phyloP scores from a whole-genome alignment of 1,140 invertebrate genomes.

The Charaxes varanes region DNA sequence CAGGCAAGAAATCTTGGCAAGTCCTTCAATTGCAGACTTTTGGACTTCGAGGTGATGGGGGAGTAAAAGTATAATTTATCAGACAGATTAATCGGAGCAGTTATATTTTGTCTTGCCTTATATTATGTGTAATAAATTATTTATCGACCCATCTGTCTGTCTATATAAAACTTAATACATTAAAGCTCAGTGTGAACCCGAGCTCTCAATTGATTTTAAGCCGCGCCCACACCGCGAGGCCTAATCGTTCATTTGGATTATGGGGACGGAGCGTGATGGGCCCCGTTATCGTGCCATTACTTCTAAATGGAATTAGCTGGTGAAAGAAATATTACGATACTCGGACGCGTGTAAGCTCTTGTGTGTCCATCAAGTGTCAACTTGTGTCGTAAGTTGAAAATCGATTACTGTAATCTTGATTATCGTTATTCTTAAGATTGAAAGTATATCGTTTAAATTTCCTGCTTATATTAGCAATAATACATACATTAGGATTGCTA shows the following conservation, averaged over 20 bases:
- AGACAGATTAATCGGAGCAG: no score
- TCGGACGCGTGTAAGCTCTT: conserved; percentile 11
- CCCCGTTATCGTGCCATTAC: conserved; percentile 50
- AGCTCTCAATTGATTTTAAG: conserved; percentile 23
- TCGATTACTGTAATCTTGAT: conserved; percentile 13
- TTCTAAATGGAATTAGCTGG: conserved; percentile 47
- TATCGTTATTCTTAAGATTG: conserved; percentile 3
- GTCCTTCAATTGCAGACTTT: no score
- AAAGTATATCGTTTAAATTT: no score
- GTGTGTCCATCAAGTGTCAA: conserved; percentile 17
- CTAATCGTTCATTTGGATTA: conserved; percentile 64
- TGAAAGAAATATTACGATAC: conserved; percentile 29
- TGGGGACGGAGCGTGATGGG: conserved; percentile 50
- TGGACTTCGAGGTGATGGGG: no score
- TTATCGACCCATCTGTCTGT: no score
- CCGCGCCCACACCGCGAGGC: conserved; percentile 41
- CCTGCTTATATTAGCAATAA: no score
- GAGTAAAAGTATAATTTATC: no score
- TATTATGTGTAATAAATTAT: no score
- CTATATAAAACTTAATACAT: no score
- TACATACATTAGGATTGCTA: no score
- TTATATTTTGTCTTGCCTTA: no score
- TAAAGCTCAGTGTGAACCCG: conserved; percentile 8
- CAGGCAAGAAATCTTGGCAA: no score
- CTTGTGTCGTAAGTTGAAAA: conserved; percentile 16